These are phyloP conservation scores for Ondatra zibethicus DNA, from an alignment of 2,113 vertebrate species.

Conservation along the genomic window DNA sequence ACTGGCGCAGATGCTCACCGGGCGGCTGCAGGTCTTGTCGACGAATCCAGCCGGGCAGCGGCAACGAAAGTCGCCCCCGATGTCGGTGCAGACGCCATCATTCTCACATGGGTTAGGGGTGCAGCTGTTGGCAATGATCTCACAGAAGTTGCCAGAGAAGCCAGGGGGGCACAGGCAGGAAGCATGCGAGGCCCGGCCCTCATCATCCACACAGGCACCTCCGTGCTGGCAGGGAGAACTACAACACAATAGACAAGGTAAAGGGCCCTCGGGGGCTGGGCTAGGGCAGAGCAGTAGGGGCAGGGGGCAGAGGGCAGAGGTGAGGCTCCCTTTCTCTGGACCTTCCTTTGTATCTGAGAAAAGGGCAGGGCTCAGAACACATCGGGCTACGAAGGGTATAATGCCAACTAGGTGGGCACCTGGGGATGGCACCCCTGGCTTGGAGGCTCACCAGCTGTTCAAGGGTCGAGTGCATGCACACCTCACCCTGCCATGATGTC, in stretches of 20 bases:
- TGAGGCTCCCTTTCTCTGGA: background rate
- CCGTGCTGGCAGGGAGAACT: conserved; percentile 96
- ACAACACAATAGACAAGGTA: background rate
- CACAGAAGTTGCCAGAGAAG: conserved; percentile 94
- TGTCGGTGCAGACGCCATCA: conserved; percentile 91
- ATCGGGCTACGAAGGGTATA: rapidly evolving
- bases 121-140: conserved; percentile 90
- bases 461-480: rapidly evolving
- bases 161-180: conserved; percentile 92
- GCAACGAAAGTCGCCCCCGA: conserved; percentile 90
- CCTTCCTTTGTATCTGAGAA: background rate
- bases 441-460: background rate
- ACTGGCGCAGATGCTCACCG: conserved; percentile 83
- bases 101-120: conserved; percentile 93
- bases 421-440: background rate
- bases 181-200: conserved; percentile 85
- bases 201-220: conserved; percentile 90
- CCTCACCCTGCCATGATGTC: background rate
- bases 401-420: background rate
- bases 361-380: background rate
- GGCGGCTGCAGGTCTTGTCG: conserved; percentile 90
- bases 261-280: conserved; percentile 6
- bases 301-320: rapidly evolving
- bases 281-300: rapidly evolving
- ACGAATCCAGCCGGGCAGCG: conserved; percentile 89